A percentile compares a stretch with the other conserved stretches of the same genome.
Evolutionary conservation across 2,888 invertebrate species (phyloP).

Genomic region (Sinelater perroti): DNA sequence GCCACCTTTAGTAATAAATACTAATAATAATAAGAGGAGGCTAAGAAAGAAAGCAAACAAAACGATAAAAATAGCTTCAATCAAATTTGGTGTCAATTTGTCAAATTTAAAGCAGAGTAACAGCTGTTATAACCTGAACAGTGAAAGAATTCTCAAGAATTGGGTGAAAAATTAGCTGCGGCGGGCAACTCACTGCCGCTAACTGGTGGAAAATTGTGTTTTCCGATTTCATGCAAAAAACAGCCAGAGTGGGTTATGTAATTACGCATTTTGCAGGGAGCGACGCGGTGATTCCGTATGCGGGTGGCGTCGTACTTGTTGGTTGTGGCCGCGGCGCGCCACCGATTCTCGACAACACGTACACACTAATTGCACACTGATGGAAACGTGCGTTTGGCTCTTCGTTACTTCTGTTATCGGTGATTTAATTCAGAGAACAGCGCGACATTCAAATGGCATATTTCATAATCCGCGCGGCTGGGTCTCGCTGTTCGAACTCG

Average conservation of each 20-base stretch:
- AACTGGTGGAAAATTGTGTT: slow-evolving; percentile 13
- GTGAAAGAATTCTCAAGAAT: too few relatives aligned
- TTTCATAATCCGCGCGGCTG: slow-evolving; percentile 24
- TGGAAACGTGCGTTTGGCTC: slow-evolving; percentile 59
- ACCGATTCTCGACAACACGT: slow-evolving; percentile 57
- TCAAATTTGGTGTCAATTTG: too few relatives aligned
- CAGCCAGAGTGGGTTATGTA: slow-evolving; percentile 55
- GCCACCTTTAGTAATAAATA: too few relatives aligned
- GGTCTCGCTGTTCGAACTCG: too few relatives aligned
- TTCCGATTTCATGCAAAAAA: slow-evolving; percentile 40
- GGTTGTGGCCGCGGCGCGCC: slow-evolving; percentile 52
- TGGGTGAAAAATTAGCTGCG: too few relatives aligned
- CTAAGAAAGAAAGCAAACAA: too few relatives aligned
- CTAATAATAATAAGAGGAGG: too few relatives aligned
- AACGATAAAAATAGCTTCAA: too few relatives aligned
- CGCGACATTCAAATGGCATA: slow-evolving; percentile 38
- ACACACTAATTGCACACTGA: slow-evolving; percentile 60
- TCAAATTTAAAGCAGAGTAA: too few relatives aligned
- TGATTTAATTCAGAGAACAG: slow-evolving; percentile 48
- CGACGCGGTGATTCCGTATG: slow-evolving; percentile 56
- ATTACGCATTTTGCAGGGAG: slow-evolving; percentile 58
- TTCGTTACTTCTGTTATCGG: slow-evolving; percentile 56
- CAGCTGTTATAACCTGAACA: too few relatives aligned
- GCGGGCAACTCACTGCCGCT: too few relatives aligned
- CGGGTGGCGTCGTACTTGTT: slow-evolving; percentile 57